Conservation (phyloP, 2,113 vertebrate species). For the Globicephala melas region DNA sequence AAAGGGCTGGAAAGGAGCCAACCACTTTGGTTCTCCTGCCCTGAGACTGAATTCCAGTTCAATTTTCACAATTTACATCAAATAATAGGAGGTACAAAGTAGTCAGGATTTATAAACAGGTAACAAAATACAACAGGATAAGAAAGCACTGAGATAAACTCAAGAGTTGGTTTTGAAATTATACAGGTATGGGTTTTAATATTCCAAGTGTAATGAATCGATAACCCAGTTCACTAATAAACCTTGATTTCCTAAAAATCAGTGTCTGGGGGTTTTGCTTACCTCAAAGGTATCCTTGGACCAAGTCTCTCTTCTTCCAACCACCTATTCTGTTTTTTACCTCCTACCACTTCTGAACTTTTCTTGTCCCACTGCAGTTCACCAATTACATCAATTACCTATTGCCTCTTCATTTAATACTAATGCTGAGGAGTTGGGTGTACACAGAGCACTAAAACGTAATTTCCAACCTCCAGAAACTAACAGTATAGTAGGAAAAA, state of each 20-base stretch:
- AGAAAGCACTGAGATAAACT: neutral
- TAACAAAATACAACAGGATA: neutral
- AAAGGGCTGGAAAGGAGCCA: neutral
- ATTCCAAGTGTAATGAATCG: neutral
- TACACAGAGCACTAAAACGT: slow-evolving; percentile 7
- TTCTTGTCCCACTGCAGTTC: neutral
- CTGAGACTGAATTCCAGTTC: neutral
- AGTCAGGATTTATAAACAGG: neutral
- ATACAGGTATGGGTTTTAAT: neutral
- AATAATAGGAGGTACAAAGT: neutral
- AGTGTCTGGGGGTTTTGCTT: neutral
- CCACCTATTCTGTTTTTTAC: neutral
- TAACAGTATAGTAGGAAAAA: neutral
- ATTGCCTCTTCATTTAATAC: slow-evolving; percentile 17
- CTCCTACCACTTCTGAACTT: neutral
- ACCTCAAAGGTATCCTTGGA: neutral
- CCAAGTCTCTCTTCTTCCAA: neutral
- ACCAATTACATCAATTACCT: neutral
- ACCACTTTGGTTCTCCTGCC: neutral
- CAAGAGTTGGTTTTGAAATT: neutral
- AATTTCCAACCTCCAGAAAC: neutral
- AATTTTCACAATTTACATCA: neutral
- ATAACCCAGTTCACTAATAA: neutral
- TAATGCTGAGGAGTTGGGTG: neutral
- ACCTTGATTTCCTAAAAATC: neutral